Conservation (phyloP, 2,797 vertebrate species). For the Lophius americanus region DNA sequence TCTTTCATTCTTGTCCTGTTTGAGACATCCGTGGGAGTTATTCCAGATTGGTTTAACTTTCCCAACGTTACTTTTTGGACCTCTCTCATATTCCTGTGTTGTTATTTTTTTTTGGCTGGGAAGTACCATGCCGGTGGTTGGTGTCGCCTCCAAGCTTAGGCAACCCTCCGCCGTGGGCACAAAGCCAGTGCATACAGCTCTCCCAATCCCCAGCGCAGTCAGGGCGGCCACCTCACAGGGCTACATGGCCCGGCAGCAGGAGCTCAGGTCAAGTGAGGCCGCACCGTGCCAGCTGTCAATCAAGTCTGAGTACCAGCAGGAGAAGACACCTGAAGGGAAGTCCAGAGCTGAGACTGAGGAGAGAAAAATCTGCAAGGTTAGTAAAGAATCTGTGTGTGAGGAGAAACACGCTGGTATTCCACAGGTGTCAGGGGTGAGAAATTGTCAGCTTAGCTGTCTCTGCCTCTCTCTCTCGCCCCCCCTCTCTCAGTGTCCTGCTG, state of each 20-base stretch:
- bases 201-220: conserved; percentile 88
- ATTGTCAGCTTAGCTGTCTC: conserved; percentile 3
- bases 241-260: conserved; percentile 83
- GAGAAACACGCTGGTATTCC: conserved; percentile 10
- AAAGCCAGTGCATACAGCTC: conserved; percentile 91
- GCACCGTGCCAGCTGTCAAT: conserved; percentile 88
- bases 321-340: conserved; percentile 77
- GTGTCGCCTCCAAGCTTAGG: conserved; percentile 93
- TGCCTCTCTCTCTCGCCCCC: not conserved
- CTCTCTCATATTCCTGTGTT: conserved; percentile 23
- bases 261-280: conserved; percentile 75
- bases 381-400: conserved; percentile 38
- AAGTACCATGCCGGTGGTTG: conserved; percentile 92
- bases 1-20: conserved; percentile 28
- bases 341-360: conserved; percentile 84
- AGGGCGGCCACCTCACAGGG: conserved; percentile 74
- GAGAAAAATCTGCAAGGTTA: conserved; percentile 93
- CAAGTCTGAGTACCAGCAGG: conserved; percentile 86
- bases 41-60: conserved; percentile 27
- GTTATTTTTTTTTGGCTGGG: conserved; percentile 41
- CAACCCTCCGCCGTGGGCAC: conserved; percentile 87
- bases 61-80: conserved; percentile 19
- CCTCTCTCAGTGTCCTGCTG: too few species aligned
- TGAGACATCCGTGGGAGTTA: conserved; percentile 43
- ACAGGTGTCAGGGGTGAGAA: conserved; percentile 55